Evolutionary conservation across 2,797 vertebrate genomes (phyloP).

Genomic region (Apodemus agrarius): DNA sequence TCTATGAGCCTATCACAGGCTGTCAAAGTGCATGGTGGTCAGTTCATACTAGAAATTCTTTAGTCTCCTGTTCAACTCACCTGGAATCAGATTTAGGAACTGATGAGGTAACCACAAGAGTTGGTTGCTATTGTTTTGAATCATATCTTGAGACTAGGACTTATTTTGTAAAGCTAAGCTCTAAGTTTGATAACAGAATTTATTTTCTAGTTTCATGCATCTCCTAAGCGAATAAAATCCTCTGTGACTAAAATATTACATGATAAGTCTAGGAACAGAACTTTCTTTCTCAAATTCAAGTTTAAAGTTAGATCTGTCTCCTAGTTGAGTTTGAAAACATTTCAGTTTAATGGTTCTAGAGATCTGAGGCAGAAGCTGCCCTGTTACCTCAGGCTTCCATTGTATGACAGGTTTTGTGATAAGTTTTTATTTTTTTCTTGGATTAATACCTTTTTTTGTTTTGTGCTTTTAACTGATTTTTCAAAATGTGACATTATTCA

Average conservation of each 20-base stretch:
- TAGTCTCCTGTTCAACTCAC: neutral
- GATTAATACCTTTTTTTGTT: neutral
- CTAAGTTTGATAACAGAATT: neutral
- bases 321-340: neutral
- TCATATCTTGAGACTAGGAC: neutral
- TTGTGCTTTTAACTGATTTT: neutral
- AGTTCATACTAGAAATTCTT: neutral
- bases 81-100: neutral
- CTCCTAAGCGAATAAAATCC: neutral
- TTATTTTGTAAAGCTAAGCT: neutral
- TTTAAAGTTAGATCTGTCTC: neutral
- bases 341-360: neutral
- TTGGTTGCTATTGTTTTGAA: neutral
- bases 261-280: neutral
- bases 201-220: neutral
- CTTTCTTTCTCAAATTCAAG: neutral
- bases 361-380: neutral
- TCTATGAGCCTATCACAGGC: neutral
- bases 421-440: neutral
- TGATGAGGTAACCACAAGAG: neutral
- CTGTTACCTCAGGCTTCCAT: too few species aligned
- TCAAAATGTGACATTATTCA: neutral
- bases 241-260: neutral
- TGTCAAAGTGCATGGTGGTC: neutral
- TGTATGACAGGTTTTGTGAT: neutral